Evolutionary conservation across 2,113 vertebrate species (phyloP).

Genomic region (Ptilonorhynchus violaceus): DNA sequence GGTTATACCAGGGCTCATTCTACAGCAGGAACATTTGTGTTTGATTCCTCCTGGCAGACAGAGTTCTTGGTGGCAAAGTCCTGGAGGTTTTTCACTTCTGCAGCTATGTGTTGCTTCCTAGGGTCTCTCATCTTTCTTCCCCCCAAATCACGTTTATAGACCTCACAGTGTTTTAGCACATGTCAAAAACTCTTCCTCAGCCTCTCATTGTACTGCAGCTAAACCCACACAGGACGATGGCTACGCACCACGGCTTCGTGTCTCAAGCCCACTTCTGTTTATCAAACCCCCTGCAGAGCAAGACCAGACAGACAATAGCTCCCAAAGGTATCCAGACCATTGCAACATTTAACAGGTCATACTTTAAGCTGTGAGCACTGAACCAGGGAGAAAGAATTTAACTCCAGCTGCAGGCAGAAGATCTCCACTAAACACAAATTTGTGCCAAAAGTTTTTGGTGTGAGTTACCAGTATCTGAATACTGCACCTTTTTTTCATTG

Average conservation of each 20-base stretch:
- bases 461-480: not conserved
- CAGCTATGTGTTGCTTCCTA: not conserved
- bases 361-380: not conserved
- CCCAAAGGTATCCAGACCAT: not conserved
- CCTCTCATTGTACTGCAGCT: not conserved
- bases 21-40: not conserved
- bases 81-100: not conserved
- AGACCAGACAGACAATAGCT: not conserved
- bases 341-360: not conserved
- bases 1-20: not conserved
- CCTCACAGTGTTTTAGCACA: not conserved
- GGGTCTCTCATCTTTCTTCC: not conserved
- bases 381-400: not conserved
- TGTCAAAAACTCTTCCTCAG: not conserved
- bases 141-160: not conserved
- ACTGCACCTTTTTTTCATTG: not conserved
- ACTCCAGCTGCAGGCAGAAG: not conserved
- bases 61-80: not conserved
- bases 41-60: not conserved
- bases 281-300: not conserved
- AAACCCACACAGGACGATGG: not conserved
- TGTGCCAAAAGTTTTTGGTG: not conserved
- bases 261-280: not conserved
- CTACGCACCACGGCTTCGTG: not conserved
- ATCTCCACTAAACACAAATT: not conserved